Base-by-base conservation (phyloP, 2,113 vertebrate species). In the Mesoclemmys tuberculata region DNA sequence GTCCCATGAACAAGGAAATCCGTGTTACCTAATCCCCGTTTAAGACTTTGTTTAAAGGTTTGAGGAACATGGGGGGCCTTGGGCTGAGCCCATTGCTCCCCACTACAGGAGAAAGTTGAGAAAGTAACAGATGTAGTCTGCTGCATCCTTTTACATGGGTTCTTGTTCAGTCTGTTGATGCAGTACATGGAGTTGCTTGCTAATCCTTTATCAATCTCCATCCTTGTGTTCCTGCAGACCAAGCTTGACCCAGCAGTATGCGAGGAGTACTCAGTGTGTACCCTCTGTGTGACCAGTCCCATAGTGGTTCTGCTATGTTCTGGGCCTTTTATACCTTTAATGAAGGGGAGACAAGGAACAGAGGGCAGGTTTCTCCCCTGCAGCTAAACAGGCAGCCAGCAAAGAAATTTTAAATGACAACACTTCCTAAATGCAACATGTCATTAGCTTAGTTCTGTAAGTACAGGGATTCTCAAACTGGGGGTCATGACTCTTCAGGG, bases 61-160 rank as follows among this genome's bases (percentile, higher is more conserved):
- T 85, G 61, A 31, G 81, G 84, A 96, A 88, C 48, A 44, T 18
- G 83, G 94, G 92, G 92, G 90, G 96, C 95, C 29, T 61, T 61
- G 19, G 64, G n/a, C 18, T 35, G 4, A 68, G 35, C 31, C 9
- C 16, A 68, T 68, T 21, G 16, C 35, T 68, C 64, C 35, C 35
- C 64, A n/a, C 31, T 9, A 89, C 71, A 92, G 89, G 86, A 80
- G 92, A 95, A 91, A 96, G 95, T 94, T 94, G 89, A 86, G 80
- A 19, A 5, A 84, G n/a, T 82, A 96, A 90, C 82, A 92, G 93
- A 94, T 79, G 21, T 41, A 19, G 84, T 93, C 93, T 95, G 19
- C 93, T 96, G 96, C 96, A 96, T 92, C 94, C 93, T 93, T 93
- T 83, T 89, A 82, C 58, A 14, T 90, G 91, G 68, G 84, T n/a